phyloP scores from a whole-genome alignment of 2,113 vertebrate species.

The Melanocharis versteri region DNA sequence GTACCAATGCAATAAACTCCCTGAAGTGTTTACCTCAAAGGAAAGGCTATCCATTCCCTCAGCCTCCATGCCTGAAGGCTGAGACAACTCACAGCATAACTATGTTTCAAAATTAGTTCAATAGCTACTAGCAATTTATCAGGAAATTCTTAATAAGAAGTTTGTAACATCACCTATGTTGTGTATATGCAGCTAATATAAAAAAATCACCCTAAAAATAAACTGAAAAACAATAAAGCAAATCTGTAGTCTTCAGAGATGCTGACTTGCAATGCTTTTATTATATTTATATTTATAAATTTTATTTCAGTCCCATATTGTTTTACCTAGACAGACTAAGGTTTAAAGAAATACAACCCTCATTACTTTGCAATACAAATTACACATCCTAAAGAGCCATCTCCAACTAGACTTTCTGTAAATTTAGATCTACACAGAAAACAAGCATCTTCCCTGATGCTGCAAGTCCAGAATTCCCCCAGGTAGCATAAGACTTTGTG shows the following conservation, averaged over 20 bases:
- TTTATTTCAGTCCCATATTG: neutral
- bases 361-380: conserved; percentile 24
- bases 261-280: neutral
- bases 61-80: neutral
- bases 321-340: neutral
- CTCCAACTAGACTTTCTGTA: neutral
- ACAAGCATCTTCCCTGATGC: neutral
- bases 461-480: neutral
- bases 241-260: neutral
- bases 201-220: neutral
- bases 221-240: neutral
- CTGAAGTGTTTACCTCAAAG: neutral
- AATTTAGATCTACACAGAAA: neutral
- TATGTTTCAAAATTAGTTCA: neutral
- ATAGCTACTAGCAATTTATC: neutral
- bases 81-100: neutral
- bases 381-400: neutral
- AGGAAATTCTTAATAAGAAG: neutral
- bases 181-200: neutral
- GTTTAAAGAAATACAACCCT: neutral
- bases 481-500: neutral
- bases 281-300: neutral
- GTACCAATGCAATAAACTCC: neutral
- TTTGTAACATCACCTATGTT: neutral
- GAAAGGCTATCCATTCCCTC: neutral